phyloP scores from a whole-genome alignment of 2,797 vertebrate genomes.

The Hapalemur alaotrensis region DNA sequence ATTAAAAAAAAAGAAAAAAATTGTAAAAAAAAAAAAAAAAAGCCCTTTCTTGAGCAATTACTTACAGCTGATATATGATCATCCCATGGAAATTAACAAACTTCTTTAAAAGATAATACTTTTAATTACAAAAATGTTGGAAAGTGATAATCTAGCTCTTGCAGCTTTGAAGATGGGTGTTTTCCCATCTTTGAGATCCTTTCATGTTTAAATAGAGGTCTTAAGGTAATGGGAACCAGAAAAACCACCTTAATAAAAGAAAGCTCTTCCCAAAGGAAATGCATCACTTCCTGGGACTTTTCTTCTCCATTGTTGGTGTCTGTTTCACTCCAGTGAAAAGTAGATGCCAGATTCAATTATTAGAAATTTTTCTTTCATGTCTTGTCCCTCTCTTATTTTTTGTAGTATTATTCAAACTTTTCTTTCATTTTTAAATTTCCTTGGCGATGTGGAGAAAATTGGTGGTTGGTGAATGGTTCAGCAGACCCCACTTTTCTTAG shows the following conservation, averaged over 20 bases:
- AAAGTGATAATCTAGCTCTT: neutral
- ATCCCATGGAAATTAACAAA: slow-evolving; percentile 10
- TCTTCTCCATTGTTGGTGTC: neutral
- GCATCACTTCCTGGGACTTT: neutral
- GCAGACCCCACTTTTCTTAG: neutral
- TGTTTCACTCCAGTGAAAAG: neutral
- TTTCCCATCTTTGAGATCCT: neutral
- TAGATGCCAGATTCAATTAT: neutral
- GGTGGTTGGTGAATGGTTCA: neutral
- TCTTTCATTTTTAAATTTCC: slow-evolving; percentile 18
- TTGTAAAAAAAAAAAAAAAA: neutral
- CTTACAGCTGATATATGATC: neutral
- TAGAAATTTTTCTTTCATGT: neutral
- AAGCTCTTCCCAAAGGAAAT: neutral
- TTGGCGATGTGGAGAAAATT: neutral
- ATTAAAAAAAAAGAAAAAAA: neutral
- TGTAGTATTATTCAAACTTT: neutral
- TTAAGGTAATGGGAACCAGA: neutral
- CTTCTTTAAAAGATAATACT: neutral
- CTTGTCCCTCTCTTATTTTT: neutral
- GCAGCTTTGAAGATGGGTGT: neutral
- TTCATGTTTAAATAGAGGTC: neutral
- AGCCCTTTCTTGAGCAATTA: neutral
- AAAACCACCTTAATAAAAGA: neutral
- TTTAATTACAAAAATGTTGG: slow-evolving; percentile 12